These are phyloP conservation scores for Holacanthella duospinosa DNA, from an alignment of 2,888 invertebrate genomes.

Conservation along the genomic window DNA sequence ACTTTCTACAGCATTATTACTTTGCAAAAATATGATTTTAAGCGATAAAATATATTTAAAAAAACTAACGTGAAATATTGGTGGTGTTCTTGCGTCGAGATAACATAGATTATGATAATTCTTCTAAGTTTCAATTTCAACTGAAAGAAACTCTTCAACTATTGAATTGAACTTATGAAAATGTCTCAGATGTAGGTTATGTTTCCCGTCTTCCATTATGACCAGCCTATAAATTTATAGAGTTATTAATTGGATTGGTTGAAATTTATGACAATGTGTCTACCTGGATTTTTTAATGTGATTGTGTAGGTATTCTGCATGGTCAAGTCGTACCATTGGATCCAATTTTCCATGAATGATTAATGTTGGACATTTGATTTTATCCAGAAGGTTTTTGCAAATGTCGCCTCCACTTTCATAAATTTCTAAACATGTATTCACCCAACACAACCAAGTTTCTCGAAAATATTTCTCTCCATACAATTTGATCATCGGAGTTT, in stretches of 20 bases:
- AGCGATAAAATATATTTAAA: no score
- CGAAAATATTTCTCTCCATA: slow-evolving; percentile 65
- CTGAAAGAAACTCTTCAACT: neutral
- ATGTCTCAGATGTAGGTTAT: slow-evolving; percentile 71
- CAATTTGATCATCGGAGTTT: slow-evolving; percentile 56
- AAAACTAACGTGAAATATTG: no score
- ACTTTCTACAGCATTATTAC: no score
- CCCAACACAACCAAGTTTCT: slow-evolving; percentile 61
- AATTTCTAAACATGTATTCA: slow-evolving; percentile 53
- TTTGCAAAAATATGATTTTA: no score
- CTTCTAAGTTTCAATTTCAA: neutral
- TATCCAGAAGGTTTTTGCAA: slow-evolving; percentile 51
- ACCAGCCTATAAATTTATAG: slow-evolving; percentile 49
- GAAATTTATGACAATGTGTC: slow-evolving; percentile 32
- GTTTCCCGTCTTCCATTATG: slow-evolving; percentile 70
- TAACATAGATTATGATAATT: no score
- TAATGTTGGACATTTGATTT: slow-evolving; percentile 56
- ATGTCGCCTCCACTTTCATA: slow-evolving; percentile 58
- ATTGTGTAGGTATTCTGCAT: slow-evolving; percentile 58
- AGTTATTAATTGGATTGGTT: neutral
- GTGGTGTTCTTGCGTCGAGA: no score
- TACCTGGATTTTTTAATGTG: slow-evolving; percentile 59
- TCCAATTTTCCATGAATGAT: slow-evolving; percentile 77
- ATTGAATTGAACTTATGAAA: slow-evolving; percentile 44
- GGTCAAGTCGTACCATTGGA: slow-evolving; percentile 61